Evolutionary conservation across 2,113 vertebrate genomes (phyloP).

Genomic region (Sinocyclocheilus grahami): DNA sequence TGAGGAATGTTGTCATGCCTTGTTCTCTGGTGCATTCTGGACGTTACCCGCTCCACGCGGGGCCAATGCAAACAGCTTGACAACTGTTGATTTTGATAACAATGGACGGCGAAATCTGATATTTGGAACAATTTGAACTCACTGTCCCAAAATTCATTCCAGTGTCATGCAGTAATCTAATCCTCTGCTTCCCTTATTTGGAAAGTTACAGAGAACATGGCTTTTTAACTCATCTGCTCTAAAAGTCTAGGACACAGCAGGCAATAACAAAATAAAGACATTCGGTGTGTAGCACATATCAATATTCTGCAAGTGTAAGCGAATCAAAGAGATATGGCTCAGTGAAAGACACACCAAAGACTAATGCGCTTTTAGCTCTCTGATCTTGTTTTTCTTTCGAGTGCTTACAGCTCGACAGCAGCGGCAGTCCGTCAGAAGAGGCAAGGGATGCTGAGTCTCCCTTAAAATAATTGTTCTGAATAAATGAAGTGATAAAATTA

Average conservation of each 20-base stretch:
- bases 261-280: background rate
- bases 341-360: background rate
- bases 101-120: slow-evolving; percentile 54
- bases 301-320: background rate
- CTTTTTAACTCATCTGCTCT: background rate
- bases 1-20: slow-evolving; percentile 63
- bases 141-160: slow-evolving; percentile 36
- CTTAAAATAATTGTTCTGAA: background rate
- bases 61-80: slow-evolving; percentile 66
- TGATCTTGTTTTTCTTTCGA: slow-evolving; percentile 2
- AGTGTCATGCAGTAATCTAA: slow-evolving; percentile 44
- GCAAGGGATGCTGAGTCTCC: background rate
- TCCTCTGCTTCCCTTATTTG: slow-evolving; percentile 50
- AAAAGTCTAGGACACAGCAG: background rate
- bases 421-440: background rate
- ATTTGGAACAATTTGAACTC: slow-evolving; percentile 31
- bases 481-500: background rate
- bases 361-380: background rate
- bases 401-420: background rate
- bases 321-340: background rate
- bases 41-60: slow-evolving; percentile 19
- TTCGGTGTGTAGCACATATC: background rate
- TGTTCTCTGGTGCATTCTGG: slow-evolving; percentile 58
- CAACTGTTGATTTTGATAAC: slow-evolving; percentile 68
- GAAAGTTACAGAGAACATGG: slow-evolving; percentile 57